These are phyloP conservation scores for Butastur rufipennis DNA, from an alignment of 2,113 vertebrate species.

Conservation along the genomic window DNA sequence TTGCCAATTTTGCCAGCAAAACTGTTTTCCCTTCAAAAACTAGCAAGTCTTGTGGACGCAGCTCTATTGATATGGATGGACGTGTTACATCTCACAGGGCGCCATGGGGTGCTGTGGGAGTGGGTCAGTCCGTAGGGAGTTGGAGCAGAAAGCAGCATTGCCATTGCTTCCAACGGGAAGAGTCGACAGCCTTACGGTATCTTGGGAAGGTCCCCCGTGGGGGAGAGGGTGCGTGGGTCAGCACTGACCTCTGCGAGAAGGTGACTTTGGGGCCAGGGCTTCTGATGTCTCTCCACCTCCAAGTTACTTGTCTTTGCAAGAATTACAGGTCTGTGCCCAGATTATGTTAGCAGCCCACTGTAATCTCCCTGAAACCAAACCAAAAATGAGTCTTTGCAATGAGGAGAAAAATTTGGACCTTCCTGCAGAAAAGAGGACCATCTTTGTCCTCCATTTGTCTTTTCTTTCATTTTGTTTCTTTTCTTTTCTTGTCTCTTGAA, in stretches of 20 bases:
- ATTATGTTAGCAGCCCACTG: background rate
- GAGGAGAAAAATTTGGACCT: background rate
- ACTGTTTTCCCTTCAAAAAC: background rate
- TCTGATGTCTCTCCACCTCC: background rate
- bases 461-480: background rate
- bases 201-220: background rate
- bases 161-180: background rate
- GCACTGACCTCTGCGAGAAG: background rate
- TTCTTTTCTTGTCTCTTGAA: background rate
- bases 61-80: rapidly evolving
- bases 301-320: background rate
- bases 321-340: background rate
- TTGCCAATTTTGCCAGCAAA: background rate
- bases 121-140: rapidly evolving
- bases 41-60: rapidly evolving
- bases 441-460: background rate
- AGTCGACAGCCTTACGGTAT: rapidly evolving
- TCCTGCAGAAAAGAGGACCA: background rate
- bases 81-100: rapidly evolving
- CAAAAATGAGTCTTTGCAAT: background rate
- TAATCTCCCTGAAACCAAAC: background rate
- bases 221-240: background rate
- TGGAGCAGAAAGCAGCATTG: background rate
- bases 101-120: background rate
- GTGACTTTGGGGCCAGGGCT: background rate